These are phyloP conservation scores for Seladonia tumulorum DNA, from an alignment of 2,888 invertebrate genomes.

Conservation along the genomic window DNA sequence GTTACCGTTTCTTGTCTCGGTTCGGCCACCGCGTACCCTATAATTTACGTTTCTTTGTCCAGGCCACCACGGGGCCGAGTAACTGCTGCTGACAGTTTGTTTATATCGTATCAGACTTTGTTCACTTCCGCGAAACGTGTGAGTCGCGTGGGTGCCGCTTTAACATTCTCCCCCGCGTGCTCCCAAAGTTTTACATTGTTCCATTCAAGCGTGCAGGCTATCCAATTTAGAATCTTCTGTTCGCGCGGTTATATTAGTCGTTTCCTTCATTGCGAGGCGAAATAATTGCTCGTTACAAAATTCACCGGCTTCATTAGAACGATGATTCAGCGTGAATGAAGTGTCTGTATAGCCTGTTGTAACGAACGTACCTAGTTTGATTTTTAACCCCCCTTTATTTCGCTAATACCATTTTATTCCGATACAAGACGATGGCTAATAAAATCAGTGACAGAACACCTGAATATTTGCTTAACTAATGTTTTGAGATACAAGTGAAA, in stretches of 20 bases:
- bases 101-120: conserved; percentile 39
- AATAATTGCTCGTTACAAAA: background rate
- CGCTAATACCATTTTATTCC: too few species aligned
- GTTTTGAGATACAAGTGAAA: background rate
- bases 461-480: background rate
- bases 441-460: background rate
- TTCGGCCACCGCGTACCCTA: conserved; percentile 9
- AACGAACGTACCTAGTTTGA: background rate
- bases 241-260: background rate
- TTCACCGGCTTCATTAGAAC: background rate
- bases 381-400: background rate
- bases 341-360: background rate
- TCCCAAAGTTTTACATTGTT: conserved; percentile 7
- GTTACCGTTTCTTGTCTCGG: conserved; percentile 14
- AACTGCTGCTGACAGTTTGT: conserved; percentile 54
- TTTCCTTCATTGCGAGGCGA: background rate
- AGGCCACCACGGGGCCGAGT: background rate
- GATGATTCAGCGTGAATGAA: background rate
- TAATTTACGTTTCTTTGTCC: conserved; percentile 52
- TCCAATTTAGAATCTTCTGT: background rate
- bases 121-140: conserved; percentile 23
- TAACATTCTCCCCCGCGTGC: background rate
- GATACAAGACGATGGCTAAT: background rate
- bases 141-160: background rate
- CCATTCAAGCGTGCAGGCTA: background rate